These are phyloP conservation scores for Tenthredo amoena DNA, from an alignment of 2,888 invertebrate genomes.

Conservation along the genomic window DNA sequence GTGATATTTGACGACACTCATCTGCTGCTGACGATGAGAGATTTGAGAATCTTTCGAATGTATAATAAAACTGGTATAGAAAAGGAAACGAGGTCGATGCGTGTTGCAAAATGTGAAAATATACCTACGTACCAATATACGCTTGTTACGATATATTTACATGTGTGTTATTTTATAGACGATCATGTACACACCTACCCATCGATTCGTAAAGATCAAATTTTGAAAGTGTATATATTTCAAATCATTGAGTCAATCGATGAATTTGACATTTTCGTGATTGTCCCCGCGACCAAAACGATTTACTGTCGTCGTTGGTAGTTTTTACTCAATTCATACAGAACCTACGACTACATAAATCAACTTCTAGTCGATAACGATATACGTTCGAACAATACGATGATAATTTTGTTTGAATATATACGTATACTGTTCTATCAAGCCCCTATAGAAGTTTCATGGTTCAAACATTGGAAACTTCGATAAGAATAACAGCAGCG, in stretches of 20 bases:
- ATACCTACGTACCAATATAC: not conserved
- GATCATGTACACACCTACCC: not conserved
- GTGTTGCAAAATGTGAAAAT: not conserved
- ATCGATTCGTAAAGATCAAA: not conserved
- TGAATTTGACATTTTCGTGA: not conserved
- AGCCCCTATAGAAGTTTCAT: not conserved
- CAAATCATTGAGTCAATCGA: not conserved
- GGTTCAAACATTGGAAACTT: not conserved
- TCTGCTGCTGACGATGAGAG: not conserved
- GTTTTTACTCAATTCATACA: not conserved
- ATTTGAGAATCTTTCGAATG: not conserved
- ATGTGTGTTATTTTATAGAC: not conserved
- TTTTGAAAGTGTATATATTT: not conserved
- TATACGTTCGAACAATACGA: not conserved
- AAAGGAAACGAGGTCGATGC: constrained; percentile 22
- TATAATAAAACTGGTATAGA: constrained; percentile 8
- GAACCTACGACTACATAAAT: not conserved
- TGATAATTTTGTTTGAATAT: not conserved
- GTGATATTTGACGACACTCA: not conserved
- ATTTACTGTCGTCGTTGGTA: not conserved
- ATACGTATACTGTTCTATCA: not conserved
- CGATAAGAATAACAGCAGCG: not conserved
- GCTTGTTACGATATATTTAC: not conserved
- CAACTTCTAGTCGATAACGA: not conserved
- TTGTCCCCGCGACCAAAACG: not conserved